Evolutionary conservation across 2,888 invertebrate species (phyloP).

Genomic region (Drosophila kambysellisi): DNA sequence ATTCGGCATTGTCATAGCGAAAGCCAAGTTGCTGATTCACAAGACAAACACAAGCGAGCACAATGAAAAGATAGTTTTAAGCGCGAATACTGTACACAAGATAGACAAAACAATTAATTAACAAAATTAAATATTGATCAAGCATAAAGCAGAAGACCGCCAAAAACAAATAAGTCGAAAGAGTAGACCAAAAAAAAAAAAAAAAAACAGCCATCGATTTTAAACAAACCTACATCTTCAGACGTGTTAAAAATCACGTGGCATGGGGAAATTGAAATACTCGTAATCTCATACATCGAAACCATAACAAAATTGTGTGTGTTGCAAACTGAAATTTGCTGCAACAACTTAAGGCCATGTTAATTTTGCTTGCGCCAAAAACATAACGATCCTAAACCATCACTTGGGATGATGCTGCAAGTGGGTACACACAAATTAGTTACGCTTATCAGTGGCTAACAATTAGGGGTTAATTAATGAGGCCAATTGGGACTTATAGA

Average conservation of each 20-base stretch:
- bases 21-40: slow-evolving; percentile 41
- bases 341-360: slow-evolving; percentile 33
- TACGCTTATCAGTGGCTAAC: slow-evolving; percentile 34
- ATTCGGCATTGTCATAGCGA: slow-evolving; percentile 37
- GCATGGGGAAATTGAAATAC: slow-evolving; percentile 28
- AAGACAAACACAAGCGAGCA: slow-evolving; percentile 6
- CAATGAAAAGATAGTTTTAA: not conserved
- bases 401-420: not conserved
- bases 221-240: not conserved
- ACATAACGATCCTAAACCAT: not conserved
- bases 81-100: slow-evolving; percentile 36
- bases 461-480: slow-evolving; percentile 41
- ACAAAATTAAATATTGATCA: slow-evolving; percentile 52
- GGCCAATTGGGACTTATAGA: slow-evolving; percentile 27
- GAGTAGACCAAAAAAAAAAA: not conserved
- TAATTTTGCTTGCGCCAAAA: slow-evolving; percentile 45
- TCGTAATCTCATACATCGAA: slow-evolving; percentile 15
- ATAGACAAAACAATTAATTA: slow-evolving; percentile 50
- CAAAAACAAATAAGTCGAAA: slow-evolving; percentile 10
- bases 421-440: slow-evolving; percentile 9
- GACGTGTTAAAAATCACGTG: slow-evolving; percentile 28
- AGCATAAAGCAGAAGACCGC: slow-evolving; percentile 15
- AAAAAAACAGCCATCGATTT: not conserved
- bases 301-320: slow-evolving; percentile 32
- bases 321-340: slow-evolving; percentile 26